Conservation (phyloP, 2,888 invertebrate species). For the Danaus chrysippus region DNA sequence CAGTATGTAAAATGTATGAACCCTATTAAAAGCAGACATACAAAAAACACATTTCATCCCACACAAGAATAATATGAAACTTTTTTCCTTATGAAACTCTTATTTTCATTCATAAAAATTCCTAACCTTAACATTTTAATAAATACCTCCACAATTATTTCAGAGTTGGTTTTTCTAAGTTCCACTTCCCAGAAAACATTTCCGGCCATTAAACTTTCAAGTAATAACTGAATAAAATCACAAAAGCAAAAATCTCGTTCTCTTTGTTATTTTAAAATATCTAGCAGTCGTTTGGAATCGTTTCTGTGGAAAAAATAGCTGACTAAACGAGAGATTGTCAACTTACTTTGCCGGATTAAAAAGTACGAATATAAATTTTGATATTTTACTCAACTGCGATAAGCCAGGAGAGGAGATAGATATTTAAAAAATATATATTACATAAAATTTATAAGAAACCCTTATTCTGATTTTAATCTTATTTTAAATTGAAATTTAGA, state of each 20-base stretch:
- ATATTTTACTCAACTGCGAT: background rate
- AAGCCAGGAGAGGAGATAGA: background rate
- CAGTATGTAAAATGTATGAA: too few relatives aligned
- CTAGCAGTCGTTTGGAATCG: slow-evolving; percentile 11
- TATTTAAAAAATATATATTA: background rate
- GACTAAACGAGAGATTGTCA: slow-evolving; percentile 4
- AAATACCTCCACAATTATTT: background rate
- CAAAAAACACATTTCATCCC: too few relatives aligned
- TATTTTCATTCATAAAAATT: too few relatives aligned
- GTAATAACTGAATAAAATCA: background rate
- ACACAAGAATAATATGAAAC: too few relatives aligned
- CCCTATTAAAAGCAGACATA: too few relatives aligned
- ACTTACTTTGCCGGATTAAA: background rate
- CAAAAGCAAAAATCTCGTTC: background rate
- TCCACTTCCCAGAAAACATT: background rate
- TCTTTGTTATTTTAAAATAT: background rate
- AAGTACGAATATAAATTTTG: background rate
- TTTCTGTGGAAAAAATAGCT: slow-evolving; percentile 17
- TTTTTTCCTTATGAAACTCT: background rate
- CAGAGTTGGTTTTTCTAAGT: background rate
- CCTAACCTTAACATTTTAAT: too few relatives aligned
- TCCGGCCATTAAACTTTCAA: slow-evolving; percentile 3
- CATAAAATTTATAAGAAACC: background rate
- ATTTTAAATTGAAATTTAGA: too few relatives aligned
- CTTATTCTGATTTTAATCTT: too few relatives aligned